A percentile compares a stretch with the other conserved stretches of the same genome.
phyloP scores from a whole-genome alignment of 2,797 vertebrate species.

The Danio albolineatus region DNA sequence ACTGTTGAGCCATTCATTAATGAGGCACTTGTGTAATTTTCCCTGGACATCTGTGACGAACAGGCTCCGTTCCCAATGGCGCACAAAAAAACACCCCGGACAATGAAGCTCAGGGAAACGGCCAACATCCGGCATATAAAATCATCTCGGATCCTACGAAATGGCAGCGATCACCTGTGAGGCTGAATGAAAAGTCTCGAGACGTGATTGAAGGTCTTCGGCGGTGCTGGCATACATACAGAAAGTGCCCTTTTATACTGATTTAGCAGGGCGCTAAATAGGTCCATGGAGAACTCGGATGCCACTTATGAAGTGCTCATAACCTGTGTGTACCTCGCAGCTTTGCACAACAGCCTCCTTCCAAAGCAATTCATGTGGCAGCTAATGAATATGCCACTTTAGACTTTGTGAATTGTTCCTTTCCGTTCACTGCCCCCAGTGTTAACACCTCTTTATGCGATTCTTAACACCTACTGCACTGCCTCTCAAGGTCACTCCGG shows the following conservation, averaged over 20 bases:
- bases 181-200: slow-evolving; percentile 4
- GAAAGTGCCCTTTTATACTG: slow-evolving; percentile 44
- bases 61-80: slow-evolving; percentile 75
- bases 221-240: background rate
- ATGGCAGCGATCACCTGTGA: background rate
- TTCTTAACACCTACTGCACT: slow-evolving; percentile 66
- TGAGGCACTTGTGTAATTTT: slow-evolving; percentile 99
- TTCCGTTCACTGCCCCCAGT: slow-evolving; percentile 64
- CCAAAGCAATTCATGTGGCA: slow-evolving; percentile 57
- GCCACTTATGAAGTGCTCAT: slow-evolving; percentile 50
- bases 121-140: background rate
- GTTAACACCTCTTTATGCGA: slow-evolving; percentile 64
- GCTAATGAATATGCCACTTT: slow-evolving; percentile 64
- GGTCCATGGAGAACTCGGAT: slow-evolving; percentile 42
- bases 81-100: slow-evolving; percentile 55
- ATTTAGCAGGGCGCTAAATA: slow-evolving; percentile 18
- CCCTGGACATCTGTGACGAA: slow-evolving; percentile 99
- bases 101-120: slow-evolving; percentile 50
- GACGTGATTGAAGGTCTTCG: slow-evolving; percentile 24
- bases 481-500: slow-evolving; percentile 65
- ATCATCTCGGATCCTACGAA: background rate
- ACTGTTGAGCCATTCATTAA: slow-evolving; percentile 99
- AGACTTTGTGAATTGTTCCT: slow-evolving; percentile 63
- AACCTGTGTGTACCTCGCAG: slow-evolving; percentile 52
- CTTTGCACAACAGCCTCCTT: slow-evolving; percentile 53